A percentile compares a stretch with the other conserved stretches of the same genome.
Evolutionary conservation across 64 coral and sea anemone species (phyloP).

Genomic region (Dendronephthya gigantea): DNA sequence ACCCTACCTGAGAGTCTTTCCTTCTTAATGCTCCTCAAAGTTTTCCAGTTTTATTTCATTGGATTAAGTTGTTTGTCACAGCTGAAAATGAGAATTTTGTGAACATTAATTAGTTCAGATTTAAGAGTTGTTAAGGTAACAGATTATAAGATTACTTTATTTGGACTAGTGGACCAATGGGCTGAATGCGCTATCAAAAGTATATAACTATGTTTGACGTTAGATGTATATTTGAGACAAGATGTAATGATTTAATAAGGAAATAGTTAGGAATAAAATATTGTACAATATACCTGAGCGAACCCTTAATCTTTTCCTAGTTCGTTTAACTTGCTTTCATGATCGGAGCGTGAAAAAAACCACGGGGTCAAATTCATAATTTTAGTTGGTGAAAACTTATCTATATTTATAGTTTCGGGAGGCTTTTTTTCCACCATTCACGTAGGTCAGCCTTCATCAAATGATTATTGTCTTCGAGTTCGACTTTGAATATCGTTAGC

Average conservation of each 20-base stretch:
- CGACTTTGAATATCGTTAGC: too few species aligned
- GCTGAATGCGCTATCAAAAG: neutral
- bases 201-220: neutral
- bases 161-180: neutral
- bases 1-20: neutral
- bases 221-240: neutral
- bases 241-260: neutral
- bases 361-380: too few species aligned
- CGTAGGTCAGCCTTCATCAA: too few species aligned
- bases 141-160: neutral
- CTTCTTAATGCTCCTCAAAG: neutral
- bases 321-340: too few species aligned
- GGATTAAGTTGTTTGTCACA: neutral
- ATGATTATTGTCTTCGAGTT: too few species aligned
- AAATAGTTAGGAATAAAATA: neutral
- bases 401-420: too few species aligned
- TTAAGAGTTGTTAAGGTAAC: neutral
- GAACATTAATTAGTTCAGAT: neutral
- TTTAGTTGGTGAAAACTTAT: too few species aligned
- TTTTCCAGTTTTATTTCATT: neutral
- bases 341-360: too few species aligned
- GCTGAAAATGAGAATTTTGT: neutral
- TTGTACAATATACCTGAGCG: neutral
- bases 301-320: too few species aligned
- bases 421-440: too few species aligned